phyloP scores from a whole-genome alignment of 1,140 invertebrate species.

The Ceratosolen fusciceps region DNA sequence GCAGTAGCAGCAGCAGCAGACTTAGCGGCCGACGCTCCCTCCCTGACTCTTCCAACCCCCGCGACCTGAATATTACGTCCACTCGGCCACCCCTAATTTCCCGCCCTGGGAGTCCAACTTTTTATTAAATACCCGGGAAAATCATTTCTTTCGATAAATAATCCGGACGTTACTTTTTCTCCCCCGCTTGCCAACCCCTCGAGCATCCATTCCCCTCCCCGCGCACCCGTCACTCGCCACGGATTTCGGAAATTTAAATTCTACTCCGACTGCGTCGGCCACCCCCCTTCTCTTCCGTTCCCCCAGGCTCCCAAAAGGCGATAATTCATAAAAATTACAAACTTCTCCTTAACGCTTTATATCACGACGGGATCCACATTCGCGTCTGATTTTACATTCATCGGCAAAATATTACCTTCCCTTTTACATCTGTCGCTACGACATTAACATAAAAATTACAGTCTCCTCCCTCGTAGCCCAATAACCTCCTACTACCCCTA shows the following conservation, averaged over 20 bases:
- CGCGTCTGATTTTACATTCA: background rate
- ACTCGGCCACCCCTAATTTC: conserved; percentile 7
- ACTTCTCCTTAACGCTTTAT: background rate
- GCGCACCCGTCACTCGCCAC: too few relatives aligned
- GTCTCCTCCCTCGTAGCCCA: too few relatives aligned
- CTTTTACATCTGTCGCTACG: conserved; percentile 9
- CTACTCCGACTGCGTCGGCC: background rate
- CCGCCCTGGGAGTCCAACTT: background rate
- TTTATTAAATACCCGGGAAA: background rate
- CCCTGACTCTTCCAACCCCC: too few relatives aligned
- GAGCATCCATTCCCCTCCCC: too few relatives aligned
- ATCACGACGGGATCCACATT: background rate
- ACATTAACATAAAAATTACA: conserved; percentile 28
- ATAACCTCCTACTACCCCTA: too few relatives aligned
- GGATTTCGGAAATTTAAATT: background rate
- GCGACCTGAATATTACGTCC: conserved; percentile 43
- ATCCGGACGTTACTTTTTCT: background rate
- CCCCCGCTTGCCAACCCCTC: too few relatives aligned
- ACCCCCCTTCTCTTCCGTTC: too few relatives aligned
- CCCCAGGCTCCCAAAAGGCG: too few relatives aligned
- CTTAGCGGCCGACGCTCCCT: conserved; percentile 58
- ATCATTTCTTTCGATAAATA: conserved; percentile 21
- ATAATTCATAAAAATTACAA: background rate
- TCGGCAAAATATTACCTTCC: conserved; percentile 3
- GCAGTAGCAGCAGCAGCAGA: too few relatives aligned